Conservation (phyloP, 2,113 vertebrate species). For the Embiotoca jacksoni region DNA sequence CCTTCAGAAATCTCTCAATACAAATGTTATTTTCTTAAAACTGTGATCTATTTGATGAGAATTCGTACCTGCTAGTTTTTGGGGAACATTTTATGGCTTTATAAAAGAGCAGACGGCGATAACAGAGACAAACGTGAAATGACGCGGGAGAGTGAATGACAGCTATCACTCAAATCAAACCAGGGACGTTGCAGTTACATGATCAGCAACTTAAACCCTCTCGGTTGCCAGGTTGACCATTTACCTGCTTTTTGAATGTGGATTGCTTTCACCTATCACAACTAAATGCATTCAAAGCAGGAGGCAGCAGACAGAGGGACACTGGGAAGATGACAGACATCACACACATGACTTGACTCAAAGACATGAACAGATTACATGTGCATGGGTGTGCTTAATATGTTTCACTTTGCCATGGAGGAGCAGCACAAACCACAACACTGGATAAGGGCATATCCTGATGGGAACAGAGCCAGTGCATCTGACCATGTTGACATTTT, state of each 20-base stretch:
- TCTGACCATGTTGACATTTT: slow-evolving; percentile 77
- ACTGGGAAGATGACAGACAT: slow-evolving; percentile 40
- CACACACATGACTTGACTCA: slow-evolving; percentile 54
- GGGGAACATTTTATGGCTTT: no score
- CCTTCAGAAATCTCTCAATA: slow-evolving; percentile 89
- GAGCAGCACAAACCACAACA: slow-evolving; percentile 55
- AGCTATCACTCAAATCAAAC: background rate
- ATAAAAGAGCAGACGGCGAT: background rate
- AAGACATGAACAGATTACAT: slow-evolving; percentile 73
- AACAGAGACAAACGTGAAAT: background rate
- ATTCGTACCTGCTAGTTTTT: background rate
- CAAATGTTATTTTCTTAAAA: background rate
- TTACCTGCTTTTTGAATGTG: background rate
- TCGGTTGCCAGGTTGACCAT: background rate
- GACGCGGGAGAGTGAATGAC: background rate
- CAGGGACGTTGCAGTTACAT: background rate
- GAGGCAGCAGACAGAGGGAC: background rate
- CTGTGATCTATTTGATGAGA: background rate
- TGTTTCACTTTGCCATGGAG: slow-evolving; percentile 68
- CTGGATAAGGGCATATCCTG: slow-evolving; percentile 66
- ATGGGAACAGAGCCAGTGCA: slow-evolving; percentile 68
- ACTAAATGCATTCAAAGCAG: background rate
- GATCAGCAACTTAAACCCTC: background rate
- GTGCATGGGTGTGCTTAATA: slow-evolving; percentile 74
- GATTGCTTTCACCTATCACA: background rate